These are phyloP conservation scores for Arizona elegans DNA, from an alignment of 2,113 vertebrate genomes.

Conservation along the genomic window DNA sequence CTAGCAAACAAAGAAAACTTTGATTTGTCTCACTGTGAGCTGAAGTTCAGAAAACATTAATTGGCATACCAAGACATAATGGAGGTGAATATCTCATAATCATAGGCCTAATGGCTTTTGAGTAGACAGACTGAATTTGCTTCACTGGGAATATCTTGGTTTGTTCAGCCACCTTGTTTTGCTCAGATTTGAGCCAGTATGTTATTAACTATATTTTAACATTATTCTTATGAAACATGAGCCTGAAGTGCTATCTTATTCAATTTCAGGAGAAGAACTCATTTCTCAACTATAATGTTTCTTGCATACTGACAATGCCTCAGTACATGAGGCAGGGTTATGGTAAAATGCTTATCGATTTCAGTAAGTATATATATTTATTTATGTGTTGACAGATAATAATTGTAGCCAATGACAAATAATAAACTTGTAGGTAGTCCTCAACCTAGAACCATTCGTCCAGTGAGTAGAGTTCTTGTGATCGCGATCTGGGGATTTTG, in stretches of 20 bases:
- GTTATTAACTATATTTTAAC: not conserved
- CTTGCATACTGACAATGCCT: constrained; percentile 98
- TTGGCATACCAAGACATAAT: no score
- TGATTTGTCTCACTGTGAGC: not conserved
- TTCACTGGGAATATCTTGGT: no score
- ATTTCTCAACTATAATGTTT: constrained; percentile 98
- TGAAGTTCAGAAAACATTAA: no score
- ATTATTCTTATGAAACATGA: not conserved
- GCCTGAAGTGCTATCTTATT: constrained; percentile 15
- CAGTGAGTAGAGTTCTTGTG: not conserved
- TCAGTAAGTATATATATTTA: constrained; percentile 82
- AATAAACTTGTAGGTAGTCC: not conserved
- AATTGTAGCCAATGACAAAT: not conserved
- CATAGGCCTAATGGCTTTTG: not conserved
- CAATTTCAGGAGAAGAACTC: constrained; percentile 94
- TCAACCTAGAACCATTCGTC: not conserved
- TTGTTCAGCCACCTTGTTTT: not conserved
- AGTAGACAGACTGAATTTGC: no score
- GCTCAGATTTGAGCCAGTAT: not conserved
- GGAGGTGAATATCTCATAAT: not conserved
- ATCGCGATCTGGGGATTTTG: not conserved
- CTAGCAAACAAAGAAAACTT: not conserved
- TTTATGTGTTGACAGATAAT: no score
- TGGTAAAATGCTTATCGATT: constrained; percentile 99
- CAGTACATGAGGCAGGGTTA: constrained; percentile 98